Evolutionary conservation across 1,140 invertebrate genomes (phyloP).

Genomic region (Drosophila pandora): DNA sequence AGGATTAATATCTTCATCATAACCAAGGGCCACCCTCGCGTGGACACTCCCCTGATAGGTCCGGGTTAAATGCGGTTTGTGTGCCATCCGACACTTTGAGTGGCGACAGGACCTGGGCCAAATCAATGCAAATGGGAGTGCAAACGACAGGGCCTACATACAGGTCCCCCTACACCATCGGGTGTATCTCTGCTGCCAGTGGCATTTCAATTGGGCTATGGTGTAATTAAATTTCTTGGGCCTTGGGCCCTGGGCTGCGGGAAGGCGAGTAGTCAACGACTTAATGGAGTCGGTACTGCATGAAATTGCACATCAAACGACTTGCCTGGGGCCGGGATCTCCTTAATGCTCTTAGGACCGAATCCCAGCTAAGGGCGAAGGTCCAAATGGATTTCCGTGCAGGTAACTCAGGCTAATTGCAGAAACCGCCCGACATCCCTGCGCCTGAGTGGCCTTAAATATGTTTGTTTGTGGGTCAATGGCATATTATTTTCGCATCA

Average conservation of each 20-base stretch:
- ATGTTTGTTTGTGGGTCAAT: background rate
- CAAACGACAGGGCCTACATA: constrained; percentile 8
- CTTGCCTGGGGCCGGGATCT: constrained; percentile 15
- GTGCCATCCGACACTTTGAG: constrained; percentile 48
- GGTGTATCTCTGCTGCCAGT: constrained; percentile 5
- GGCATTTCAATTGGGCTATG: constrained; percentile 38
- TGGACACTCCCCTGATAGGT: constrained; percentile 18
- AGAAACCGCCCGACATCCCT: background rate
- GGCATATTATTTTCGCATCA: constrained; percentile 33
- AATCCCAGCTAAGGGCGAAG: constrained; percentile 10
- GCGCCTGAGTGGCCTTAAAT: background rate
- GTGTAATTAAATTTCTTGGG: constrained; percentile 71
- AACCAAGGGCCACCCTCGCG: constrained; percentile 5
- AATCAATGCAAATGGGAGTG: constrained; percentile 48
- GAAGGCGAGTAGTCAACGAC: constrained; percentile 19
- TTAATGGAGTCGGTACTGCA: constrained; percentile 60
- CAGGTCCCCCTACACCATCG: background rate
- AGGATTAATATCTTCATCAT: background rate
- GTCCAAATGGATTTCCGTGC: constrained; percentile 31
- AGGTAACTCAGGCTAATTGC: constrained; percentile 33
- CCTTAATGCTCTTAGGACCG: constrained; percentile 24
- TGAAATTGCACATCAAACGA: constrained; percentile 60
- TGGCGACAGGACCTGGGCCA: constrained; percentile 31
- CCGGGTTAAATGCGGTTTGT: constrained; percentile 33
- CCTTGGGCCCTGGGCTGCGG: constrained; percentile 43